Percentiles rank a stretch among this genome's conserved stretches.
Evolutionary conservation across 2,113 vertebrate species (phyloP).

Genomic region (Otolemur garnettii): DNA sequence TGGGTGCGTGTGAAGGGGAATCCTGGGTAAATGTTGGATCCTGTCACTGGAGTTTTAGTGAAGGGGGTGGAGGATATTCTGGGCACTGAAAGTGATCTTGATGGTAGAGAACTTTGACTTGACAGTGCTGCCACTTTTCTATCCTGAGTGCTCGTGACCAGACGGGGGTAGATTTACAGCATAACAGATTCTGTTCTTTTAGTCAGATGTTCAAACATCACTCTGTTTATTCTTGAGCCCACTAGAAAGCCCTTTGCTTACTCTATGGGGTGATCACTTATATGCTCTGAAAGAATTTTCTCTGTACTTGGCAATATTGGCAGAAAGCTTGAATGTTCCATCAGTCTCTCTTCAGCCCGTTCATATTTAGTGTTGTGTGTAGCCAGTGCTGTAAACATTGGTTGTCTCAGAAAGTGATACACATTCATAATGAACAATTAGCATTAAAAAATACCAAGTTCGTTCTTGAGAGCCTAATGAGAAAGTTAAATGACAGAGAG

Average conservation of each 20-base stretch:
- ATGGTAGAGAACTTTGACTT: background rate
- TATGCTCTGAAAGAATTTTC: background rate
- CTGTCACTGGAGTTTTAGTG: background rate
- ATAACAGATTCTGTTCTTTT: background rate
- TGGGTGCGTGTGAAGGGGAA: background rate
- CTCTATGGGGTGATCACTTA: background rate
- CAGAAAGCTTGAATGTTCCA: background rate
- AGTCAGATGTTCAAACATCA: background rate
- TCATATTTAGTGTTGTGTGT: background rate
- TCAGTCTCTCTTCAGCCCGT: background rate
- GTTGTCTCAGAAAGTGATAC: constrained; percentile 61
- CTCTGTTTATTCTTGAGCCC: background rate
- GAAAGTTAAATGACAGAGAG: constrained; percentile 4
- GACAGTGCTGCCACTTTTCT: background rate
- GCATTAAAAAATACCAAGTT: background rate
- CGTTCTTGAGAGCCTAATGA: background rate
- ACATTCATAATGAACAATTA: background rate
- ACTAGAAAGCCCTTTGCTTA: background rate
- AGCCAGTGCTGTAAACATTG: background rate
- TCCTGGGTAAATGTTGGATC: background rate
- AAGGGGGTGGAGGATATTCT: background rate
- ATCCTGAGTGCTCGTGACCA: background rate
- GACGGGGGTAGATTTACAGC: background rate
- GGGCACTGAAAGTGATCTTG: background rate
- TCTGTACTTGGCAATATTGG: background rate